phyloP scores from a whole-genome alignment of 1,140 invertebrate species.

The Metaphire vulgaris region DNA sequence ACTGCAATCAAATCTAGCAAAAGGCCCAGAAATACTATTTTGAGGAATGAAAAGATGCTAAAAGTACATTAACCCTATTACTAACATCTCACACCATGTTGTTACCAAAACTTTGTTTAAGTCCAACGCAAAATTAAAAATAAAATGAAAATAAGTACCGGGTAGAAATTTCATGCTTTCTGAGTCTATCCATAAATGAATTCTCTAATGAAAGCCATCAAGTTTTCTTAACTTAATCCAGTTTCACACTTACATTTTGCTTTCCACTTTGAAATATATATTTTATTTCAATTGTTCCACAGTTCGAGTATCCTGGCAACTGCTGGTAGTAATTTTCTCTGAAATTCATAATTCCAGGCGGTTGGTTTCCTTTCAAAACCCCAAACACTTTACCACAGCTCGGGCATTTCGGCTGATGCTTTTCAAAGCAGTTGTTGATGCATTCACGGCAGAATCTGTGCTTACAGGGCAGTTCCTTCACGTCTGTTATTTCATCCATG shows the following conservation, averaged over 20 bases:
- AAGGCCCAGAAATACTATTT: no score
- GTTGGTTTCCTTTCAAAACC: background rate
- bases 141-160: background rate
- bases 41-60: no score
- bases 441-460: conserved; percentile 3
- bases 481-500: background rate
- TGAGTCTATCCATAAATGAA: no score
- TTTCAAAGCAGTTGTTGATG: background rate
- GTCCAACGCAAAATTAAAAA: background rate
- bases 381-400: background rate
- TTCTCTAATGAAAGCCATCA: no score
- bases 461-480: conserved; percentile 13
- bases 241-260: background rate
- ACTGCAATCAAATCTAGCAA: no score
- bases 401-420: background rate
- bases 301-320: background rate
- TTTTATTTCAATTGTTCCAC: background rate
- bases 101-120: background rate
- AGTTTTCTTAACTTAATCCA: no score
- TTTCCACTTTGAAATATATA: background rate
- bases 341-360: background rate
- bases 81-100: background rate
- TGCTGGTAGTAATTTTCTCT: background rate
- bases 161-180: background rate
- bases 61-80: background rate